Evolutionary conservation across 1,140 invertebrate species (phyloP), one percentile per base, ranked within the genome.

Genomic region (Trichonephila clavata): DNA sequence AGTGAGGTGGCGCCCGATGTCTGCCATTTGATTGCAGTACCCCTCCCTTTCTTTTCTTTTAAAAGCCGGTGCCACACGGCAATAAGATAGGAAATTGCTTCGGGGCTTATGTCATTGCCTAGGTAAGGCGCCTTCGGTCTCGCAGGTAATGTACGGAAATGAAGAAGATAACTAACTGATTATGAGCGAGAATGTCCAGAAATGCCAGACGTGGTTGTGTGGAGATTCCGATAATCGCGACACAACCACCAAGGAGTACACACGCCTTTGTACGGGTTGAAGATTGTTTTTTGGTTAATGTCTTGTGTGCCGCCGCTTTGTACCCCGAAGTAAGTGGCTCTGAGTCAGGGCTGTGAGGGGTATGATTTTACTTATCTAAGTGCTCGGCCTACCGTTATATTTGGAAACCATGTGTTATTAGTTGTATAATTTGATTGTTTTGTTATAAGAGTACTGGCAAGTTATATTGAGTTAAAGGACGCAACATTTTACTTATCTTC

Each of bases 1-100:
- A 77, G 27, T 32, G 71, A 39, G 32, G 10, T 61, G 77, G 81
- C 91, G 91, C 83, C 91, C 65, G 50, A 20, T 21, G 91, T 86
- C 91, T 86, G 65, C 61, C 91, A 24, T 57, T 71, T 92, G 91
- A 92, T 92, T 92, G 59, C 91, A 71, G 91, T 60, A 77, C 81
- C 39, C 83, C 91, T 86, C 83, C 91, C 80, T 32, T 90, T 57
- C 24, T 59, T 60, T n/a, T 43, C 65, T 92, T 77, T 92, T 57
- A 92, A 57, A 32, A 71, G 80, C 59, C 24, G 80, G 81, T 50
- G 57, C n/a, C 39, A 43, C 24, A 10, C 63, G 3, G 86, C 61
- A 65, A 50, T 43, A 68, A 90, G 57, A 20, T 60, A 60, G 68
- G 27, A n/a, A 59, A 18, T 50, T 32, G 43, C 80, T 43, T 3